A percentile compares a stretch with the other conserved stretches of the same genome.
Conservation (phyloP, 2,888 invertebrate genomes). For the Megalurothrips usitatus region DNA sequence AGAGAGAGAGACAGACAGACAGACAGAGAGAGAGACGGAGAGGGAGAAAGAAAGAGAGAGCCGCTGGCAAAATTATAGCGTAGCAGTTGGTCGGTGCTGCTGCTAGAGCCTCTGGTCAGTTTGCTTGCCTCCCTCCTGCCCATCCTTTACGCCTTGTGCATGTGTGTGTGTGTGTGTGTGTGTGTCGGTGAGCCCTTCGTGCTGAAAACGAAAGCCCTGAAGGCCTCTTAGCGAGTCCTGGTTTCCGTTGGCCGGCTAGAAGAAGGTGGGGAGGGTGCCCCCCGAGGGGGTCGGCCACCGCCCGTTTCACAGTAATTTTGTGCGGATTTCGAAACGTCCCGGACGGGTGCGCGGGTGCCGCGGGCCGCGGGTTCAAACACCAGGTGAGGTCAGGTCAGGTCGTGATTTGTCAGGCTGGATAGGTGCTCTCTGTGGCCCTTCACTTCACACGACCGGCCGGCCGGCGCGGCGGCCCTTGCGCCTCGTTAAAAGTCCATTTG, state of each 20-base stretch:
- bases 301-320: no score
- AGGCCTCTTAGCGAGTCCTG: not conserved
- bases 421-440: no score
- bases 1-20: not conserved
- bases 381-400: no score
- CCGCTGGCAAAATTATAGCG: no score
- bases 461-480: not conserved
- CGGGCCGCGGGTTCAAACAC: no score
- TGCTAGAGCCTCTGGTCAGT: not conserved
- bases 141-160: not conserved
- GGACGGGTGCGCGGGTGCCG: no score
- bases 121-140: not conserved
- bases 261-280: not conserved
- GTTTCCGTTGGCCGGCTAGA: not conserved
- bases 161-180: no score
- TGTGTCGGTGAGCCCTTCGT: not conserved
- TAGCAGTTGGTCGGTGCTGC: not conserved
- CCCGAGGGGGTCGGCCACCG: not conserved
- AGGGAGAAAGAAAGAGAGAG: no score
- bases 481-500: conserved; percentile 25
- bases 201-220: not conserved
- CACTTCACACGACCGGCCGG: not conserved
- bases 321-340: no score
- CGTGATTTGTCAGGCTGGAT: not conserved
- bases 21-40: no score